Evolutionary conservation across 2,113 vertebrate species (phyloP).

Genomic region (Chitala chitala): DNA sequence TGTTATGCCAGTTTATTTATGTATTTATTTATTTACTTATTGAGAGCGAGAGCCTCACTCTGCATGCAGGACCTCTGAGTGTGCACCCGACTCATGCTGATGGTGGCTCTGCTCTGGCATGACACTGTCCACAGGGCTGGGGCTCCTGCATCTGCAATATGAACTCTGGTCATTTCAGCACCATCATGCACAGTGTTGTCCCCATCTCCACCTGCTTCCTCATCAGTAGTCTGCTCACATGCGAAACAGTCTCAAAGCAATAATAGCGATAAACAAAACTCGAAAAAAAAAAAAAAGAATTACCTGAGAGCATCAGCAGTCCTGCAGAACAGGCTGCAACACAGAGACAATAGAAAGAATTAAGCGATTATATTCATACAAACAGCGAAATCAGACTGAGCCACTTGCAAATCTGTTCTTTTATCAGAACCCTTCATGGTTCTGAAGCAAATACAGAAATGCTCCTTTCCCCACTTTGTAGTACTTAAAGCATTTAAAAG

Average conservation of each 20-base stretch:
- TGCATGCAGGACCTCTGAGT: no score
- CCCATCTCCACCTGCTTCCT: slow-evolving; percentile 39
- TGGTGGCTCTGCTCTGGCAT: no score
- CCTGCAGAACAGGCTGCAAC: slow-evolving; percentile 49
- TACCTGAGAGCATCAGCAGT: slow-evolving; percentile 64
- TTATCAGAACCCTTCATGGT: slow-evolving; percentile 15
- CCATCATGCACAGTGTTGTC: no score
- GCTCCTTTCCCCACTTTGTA: slow-evolving; percentile 38
- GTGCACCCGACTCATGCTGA: no score
- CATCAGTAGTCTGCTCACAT: slow-evolving; percentile 64
- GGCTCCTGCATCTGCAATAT: no score
- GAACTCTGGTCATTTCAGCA: neutral
- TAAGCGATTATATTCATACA: slow-evolving; percentile 59
- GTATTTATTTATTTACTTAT: no score
- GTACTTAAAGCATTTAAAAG: slow-evolving; percentile 30
- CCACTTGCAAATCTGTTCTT: slow-evolving; percentile 43
- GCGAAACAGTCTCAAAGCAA: slow-evolving; percentile 64
- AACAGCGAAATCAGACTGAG: slow-evolving; percentile 61
- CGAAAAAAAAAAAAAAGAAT: slow-evolving; percentile 53
- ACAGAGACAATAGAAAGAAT: slow-evolving; percentile 48
- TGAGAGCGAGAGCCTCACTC: no score
- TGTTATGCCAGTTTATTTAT: no score
- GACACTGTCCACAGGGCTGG: no score
- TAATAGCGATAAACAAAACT: slow-evolving; percentile 65
- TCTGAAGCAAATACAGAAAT: slow-evolving; percentile 39